Base-by-base conservation (phyloP, 2,888 invertebrate genomes). In the Eupithecia tripunctaria region DNA sequence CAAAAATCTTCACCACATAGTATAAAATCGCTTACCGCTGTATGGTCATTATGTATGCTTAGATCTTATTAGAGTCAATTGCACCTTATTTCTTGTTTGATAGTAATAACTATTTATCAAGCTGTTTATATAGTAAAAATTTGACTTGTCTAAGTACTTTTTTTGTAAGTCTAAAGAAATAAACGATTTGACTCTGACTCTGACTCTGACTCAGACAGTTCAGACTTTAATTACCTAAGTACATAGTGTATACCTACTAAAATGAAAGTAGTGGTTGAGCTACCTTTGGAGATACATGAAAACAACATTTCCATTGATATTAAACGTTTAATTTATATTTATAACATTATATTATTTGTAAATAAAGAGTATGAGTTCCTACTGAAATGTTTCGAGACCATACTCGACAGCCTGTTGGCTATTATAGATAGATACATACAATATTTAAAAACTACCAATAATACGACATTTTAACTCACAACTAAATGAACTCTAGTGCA, bases 341-440 rank as follows among this genome's bases (percentile, higher is more conserved):
- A 87, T 94, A 95, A 94, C 94, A 94, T 94, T 94, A 93, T 94
- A 94, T 94, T 94, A 94, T 94, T 86, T 94, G 94, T 94, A 94
- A 94, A 94, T 94, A 94, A 92, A 93, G 90, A 91, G 62, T 32
- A 63, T 63, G 62, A 63, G 91, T 93, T 94, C 91, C 91, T 93
- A 93, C 84, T 89, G 87, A 89, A 86, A 88, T 89, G 87, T 88
- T 68, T 89, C 88, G 89, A 90, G 90, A 91, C 91, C 91, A 90
- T 91, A 91, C 93, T 90, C 89, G 87, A 88, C 88, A 90, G 86
- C 89, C 90, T 88, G 87, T 27, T 62, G 86, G 88, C 90, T 88
- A 87, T 27, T 62, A 87, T 85, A 70, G 64, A 72, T 68, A 89
- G 82, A 88, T 89, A 91, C 85, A 88, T 77, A 87, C 88, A 88